Conservation (phyloP, 2,113 vertebrate species). For the Nothoprocta pentlandii region DNA sequence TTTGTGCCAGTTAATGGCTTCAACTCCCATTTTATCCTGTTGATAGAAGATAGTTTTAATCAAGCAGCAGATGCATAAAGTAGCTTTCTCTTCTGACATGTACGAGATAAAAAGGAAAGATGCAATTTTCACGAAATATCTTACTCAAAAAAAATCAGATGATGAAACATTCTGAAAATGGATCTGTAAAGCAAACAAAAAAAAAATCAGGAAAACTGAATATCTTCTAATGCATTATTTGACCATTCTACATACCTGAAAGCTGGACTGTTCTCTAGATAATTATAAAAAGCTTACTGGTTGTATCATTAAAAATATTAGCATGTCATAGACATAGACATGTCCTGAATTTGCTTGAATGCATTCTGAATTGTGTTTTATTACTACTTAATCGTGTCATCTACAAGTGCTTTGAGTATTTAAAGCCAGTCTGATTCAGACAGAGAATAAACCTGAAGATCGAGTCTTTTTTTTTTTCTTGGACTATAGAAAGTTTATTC, state of each 20-base stretch:
- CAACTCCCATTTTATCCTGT: not conserved
- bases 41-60: not conserved
- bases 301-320: not conserved
- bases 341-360: not conserved
- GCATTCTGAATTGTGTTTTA: not conserved
- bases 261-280: not conserved
- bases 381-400: not conserved
- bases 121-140: not conserved
- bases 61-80: not conserved
- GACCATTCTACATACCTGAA: not conserved
- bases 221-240: not conserved
- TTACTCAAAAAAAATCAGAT: not conserved
- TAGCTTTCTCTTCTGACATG: not conserved
- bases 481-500: constrained; percentile 81
- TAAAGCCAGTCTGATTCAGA: fast-evolving
- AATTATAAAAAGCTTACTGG: not conserved
- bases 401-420: not conserved
- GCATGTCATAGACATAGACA: not conserved
- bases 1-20: not conserved
- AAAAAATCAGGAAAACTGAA: not conserved
- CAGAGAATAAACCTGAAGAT: constrained; percentile 53
- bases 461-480: constrained; percentile 39
- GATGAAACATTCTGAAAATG: not conserved
- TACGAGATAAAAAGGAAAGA: not conserved
- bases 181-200: not conserved